Conservation (phyloP, 1,140 invertebrate genomes). For the Arctopsyche grandis region DNA sequence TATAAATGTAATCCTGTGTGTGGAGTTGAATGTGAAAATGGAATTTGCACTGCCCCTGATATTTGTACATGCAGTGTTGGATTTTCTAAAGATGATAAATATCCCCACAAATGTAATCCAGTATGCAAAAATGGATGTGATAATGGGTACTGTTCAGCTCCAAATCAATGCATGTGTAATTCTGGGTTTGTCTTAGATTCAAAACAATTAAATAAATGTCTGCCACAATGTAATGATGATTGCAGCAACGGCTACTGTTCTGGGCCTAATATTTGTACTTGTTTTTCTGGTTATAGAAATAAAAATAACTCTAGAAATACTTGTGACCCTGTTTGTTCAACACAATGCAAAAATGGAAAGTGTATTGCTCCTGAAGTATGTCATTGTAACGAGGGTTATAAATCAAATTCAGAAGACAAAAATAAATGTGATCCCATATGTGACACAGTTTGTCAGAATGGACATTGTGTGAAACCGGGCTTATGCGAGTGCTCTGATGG, state of each 20-base stretch:
- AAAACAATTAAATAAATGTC: slow-evolving; percentile 55
- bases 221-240: slow-evolving; percentile 65
- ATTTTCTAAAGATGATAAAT: slow-evolving; percentile 56
- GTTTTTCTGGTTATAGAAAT: slow-evolving; percentile 56
- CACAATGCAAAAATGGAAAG: slow-evolving; percentile 59
- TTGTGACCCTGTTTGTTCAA: slow-evolving; percentile 61
- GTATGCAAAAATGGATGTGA: slow-evolving; percentile 38
- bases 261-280: neutral
- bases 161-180: slow-evolving; percentile 31
- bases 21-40: slow-evolving; percentile 59
- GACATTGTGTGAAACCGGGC: slow-evolving; percentile 60
- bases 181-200: neutral
- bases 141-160: slow-evolving; percentile 45
- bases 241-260: slow-evolving; percentile 58
- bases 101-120: slow-evolving; percentile 53
- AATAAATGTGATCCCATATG: slow-evolving; percentile 18
- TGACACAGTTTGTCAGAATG: slow-evolving; percentile 56
- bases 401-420: neutral
- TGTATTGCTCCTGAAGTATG: slow-evolving; percentile 55
- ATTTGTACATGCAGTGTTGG: slow-evolving; percentile 59
- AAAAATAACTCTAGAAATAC: slow-evolving; percentile 50
- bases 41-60: slow-evolving; percentile 58
- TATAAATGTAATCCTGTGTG: slow-evolving; percentile 60
- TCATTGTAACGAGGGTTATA: slow-evolving; percentile 41
- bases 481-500: slow-evolving; percentile 64